Conservation (phyloP, 53 echinoderm and acorn worm species). For the Holothuria scabra region DNA sequence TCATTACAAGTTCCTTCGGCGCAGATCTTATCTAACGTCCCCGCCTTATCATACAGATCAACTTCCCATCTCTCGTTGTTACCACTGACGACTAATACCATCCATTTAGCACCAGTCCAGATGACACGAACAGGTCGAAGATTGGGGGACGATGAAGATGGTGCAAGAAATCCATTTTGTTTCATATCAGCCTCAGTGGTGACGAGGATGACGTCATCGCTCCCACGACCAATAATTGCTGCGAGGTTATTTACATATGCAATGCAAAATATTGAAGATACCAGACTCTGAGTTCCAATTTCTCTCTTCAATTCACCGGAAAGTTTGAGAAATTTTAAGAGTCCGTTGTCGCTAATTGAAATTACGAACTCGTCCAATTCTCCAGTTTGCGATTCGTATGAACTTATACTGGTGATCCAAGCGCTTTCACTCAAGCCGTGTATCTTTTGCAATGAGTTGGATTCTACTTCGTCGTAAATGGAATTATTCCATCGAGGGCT, state of each 20-base stretch:
- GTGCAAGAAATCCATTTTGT: not conserved
- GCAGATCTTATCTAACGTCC: not conserved
- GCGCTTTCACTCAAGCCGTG: not conserved
- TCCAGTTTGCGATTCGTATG: not conserved
- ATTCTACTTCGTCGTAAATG: not conserved
- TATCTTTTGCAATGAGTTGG: not conserved
- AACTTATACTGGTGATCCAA: constrained; percentile 6
- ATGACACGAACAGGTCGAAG: not conserved
- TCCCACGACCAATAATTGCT: constrained; percentile 11
- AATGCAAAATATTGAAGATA: not conserved
- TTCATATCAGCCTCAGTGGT: not conserved
- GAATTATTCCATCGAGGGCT: not conserved
- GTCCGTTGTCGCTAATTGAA: not conserved
- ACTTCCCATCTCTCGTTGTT: not conserved
- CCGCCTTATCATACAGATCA: not conserved
- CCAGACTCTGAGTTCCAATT: not conserved
- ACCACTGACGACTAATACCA: not conserved
- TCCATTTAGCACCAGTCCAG: constrained; percentile 26
- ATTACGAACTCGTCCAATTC: not conserved
- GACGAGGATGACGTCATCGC: not conserved
- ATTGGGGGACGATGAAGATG: not conserved
- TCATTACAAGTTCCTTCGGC: not conserved
- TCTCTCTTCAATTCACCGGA: not conserved
- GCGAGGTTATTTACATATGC: not conserved
- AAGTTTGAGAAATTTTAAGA: not conserved